Evolutionary conservation across 2,888 invertebrate species (phyloP).

Genomic region (Idaea aversata): DNA sequence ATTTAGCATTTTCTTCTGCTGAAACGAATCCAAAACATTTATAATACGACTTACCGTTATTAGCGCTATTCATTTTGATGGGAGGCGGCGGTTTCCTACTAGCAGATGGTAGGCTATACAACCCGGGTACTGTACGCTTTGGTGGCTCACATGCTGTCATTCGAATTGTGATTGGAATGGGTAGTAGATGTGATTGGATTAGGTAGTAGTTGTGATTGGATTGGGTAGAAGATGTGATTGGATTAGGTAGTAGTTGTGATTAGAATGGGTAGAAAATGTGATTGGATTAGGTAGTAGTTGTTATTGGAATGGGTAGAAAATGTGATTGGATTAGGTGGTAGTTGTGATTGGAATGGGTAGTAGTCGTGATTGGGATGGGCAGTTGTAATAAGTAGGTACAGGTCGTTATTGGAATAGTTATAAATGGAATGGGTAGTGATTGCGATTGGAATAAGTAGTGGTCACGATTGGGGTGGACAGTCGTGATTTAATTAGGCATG

Average conservation of each 20-base stretch:
- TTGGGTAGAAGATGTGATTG: no score
- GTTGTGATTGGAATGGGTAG: not conserved
- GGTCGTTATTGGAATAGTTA: no score
- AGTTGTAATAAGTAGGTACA: no score
- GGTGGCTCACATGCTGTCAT: slow-evolving; percentile 60
- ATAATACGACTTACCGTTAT: slow-evolving; percentile 52
- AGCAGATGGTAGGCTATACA: slow-evolving; percentile 62
- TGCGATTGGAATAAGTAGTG: no score
- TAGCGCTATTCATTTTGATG: slow-evolving; percentile 52
- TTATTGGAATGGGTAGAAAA: not conserved
- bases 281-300: not conserved
- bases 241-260: not conserved
- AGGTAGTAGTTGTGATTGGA: no score
- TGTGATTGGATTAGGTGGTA: not conserved
- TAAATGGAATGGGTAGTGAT: no score
- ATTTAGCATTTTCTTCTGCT: no score
- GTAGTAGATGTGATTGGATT: not conserved
- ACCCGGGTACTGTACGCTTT: slow-evolving; percentile 57
- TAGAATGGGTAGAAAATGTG: not conserved
- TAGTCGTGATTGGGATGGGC: no score
- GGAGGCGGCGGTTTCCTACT: slow-evolving; percentile 69
- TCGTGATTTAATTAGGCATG: not conserved
- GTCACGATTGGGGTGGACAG: not conserved
- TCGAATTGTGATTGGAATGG: not conserved
- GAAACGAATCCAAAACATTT: not conserved